Percentiles rank a stretch among this genome's conserved stretches.
Conservation (phyloP, 2,797 vertebrate species). For the Gymnothorax javanicus region DNA sequence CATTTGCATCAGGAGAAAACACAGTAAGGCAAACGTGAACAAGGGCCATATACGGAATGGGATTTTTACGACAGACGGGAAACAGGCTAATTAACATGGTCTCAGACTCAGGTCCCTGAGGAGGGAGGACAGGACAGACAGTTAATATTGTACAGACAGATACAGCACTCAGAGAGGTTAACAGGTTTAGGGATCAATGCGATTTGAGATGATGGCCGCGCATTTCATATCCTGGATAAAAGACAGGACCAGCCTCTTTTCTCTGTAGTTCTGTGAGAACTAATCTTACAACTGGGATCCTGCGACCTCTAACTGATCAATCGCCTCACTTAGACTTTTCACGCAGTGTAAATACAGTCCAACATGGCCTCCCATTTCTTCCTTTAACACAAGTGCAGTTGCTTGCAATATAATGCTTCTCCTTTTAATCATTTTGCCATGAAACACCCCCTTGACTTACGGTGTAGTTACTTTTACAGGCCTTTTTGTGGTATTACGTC, state of each 20-base stretch:
- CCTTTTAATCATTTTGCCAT: neutral
- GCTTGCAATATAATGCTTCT: neutral
- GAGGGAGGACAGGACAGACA: neutral
- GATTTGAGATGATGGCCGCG: neutral
- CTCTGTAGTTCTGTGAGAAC: neutral
- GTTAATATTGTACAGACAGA: conserved; percentile 1
- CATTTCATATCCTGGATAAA: neutral
- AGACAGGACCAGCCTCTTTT: neutral
- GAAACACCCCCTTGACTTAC: neutral
- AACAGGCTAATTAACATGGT: neutral
- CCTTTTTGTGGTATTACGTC: neutral
- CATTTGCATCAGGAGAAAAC: neutral
- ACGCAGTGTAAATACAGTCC: neutral
- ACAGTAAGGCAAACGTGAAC: neutral
- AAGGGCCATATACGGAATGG: neutral
- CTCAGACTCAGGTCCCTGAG: neutral
- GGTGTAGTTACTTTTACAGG: neutral
- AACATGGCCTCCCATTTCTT: neutral
- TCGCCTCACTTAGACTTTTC: neutral
- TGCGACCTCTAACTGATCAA: neutral
- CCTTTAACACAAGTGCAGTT: neutral
- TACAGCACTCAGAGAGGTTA: neutral
- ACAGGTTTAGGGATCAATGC: conserved; percentile 18
- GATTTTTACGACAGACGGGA: neutral
- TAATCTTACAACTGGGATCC: neutral